Evolutionary conservation across 2,888 invertebrate species (phyloP).

Genomic region (Cryptophagus acutangulus): DNA sequence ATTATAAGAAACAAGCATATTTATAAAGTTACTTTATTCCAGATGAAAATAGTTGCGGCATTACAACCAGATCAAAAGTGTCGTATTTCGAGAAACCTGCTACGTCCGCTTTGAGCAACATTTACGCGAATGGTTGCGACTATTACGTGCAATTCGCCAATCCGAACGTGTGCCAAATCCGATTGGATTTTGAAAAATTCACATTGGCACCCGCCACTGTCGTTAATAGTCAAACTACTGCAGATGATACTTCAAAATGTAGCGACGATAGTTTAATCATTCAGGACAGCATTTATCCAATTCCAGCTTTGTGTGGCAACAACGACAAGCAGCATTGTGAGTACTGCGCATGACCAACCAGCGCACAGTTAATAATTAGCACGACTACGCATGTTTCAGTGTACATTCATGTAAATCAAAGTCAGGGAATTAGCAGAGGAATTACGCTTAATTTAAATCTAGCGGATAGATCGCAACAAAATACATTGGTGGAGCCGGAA

Average conservation of each 20-base stretch:
- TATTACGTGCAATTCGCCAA: constrained; percentile 13
- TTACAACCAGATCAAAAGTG: constrained; percentile 14
- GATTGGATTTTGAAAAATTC: constrained; percentile 8
- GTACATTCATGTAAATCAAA: constrained; percentile 33
- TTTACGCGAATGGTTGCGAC: constrained; percentile 6
- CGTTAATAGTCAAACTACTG: background rate
- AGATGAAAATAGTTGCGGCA: constrained; percentile 13
- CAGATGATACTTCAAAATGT: background rate
- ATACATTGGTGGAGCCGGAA: constrained; percentile 15
- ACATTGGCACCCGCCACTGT: background rate
- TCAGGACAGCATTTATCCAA: background rate
- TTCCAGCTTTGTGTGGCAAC: constrained; percentile 44
- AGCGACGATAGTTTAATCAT: background rate
- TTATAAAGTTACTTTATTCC: constrained; percentile 7
- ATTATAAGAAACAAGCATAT: background rate
- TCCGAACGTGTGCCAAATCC: constrained; percentile 16
- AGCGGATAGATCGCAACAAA: constrained; percentile 49
- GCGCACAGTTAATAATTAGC: too few relatives aligned
- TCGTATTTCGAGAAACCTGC: constrained; percentile 13
- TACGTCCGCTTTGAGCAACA: background rate
- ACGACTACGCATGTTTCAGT: too few relatives aligned
- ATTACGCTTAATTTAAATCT: constrained; percentile 28
- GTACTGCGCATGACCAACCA: too few relatives aligned
- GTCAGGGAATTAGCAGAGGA: constrained; percentile 26
- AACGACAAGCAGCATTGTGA: constrained; percentile 59